Evolutionary conservation across 2,113 vertebrate species (phyloP).

Genomic region (Neomonachus schauinslandi): DNA sequence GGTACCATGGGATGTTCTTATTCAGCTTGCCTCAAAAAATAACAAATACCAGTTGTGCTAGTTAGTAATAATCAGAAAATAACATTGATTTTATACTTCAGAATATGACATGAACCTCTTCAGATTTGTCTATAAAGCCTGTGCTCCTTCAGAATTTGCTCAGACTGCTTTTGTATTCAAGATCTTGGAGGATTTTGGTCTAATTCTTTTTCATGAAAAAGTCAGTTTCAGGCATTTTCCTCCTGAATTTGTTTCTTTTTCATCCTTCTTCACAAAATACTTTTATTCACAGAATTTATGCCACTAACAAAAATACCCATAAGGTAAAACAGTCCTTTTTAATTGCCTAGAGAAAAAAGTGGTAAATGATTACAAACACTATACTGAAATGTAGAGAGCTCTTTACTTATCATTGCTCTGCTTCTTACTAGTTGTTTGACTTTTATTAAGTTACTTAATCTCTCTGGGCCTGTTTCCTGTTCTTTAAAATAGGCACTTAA

Average conservation of each 20-base stretch:
- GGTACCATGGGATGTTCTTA: not conserved
- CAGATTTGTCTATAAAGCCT: not conserved
- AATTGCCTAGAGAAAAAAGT: not conserved
- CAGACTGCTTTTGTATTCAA: not conserved
- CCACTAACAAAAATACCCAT: not conserved
- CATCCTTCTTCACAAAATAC: not conserved
- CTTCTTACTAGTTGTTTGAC: not conserved
- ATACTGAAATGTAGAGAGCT: not conserved
- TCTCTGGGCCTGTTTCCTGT: not conserved
- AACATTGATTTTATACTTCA: not conserved
- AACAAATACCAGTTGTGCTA: not conserved
- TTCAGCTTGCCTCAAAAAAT: not conserved
- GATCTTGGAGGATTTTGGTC: not conserved
- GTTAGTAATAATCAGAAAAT: not conserved
- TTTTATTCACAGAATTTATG: not conserved
- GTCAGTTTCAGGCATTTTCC: not conserved
- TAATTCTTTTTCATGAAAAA: not conserved
- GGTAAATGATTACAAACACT: not conserved
- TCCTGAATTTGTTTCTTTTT: not conserved
- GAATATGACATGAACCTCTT: not conserved
- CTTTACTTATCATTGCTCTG: not conserved
- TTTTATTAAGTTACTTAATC: not conserved
- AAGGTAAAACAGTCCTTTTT: not conserved
- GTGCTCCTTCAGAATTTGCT: not conserved
- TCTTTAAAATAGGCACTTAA: not conserved